Evolutionary conservation across 2,113 vertebrate species (phyloP), one percentile per base, ranked within the genome.

Genomic region (Syngnathus floridae): DNA sequence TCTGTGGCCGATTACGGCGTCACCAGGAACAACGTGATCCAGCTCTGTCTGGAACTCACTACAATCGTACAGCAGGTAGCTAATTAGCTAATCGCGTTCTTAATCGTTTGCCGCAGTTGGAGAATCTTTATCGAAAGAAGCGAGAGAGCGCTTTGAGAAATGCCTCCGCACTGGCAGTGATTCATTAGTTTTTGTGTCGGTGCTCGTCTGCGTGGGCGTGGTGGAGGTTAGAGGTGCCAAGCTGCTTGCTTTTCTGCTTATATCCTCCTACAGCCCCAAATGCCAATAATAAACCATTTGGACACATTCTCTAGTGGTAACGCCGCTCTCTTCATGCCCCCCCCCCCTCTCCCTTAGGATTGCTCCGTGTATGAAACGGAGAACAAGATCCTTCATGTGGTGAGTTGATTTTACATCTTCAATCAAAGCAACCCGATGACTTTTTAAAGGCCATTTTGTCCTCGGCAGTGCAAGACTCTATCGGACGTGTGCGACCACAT

Each of bases 401-500:
- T 90, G 78, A 90, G 70, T 65, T 72, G 21, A 14, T 55, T 63
- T 21, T 38, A 31, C 58, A 21, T 37, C 10, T 62, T 48, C 17
- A 5, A 7, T 38, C 40, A 5, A 22, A 26, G 21, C 19, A 7
- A 5, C 3, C 8, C 52, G 63, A 41, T 22, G 13, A n/a, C 2
- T 55, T 31, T 59, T 74, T 13, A 36, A 43, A 49, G 77, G 63
- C 11, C 67, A 60, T n/a, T 65, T 11, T 78, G 65, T 80, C 64
- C 17, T 71, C 21, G 36, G 4, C 72, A 99, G 97, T 95, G 95
- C 84, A 99, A 97, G 85, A 92, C 93, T 73, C 89, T 99, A 72
- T 97, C 95, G 67, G 92, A 91, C 64, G 96, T 97, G 78, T 99
- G 97, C n/a, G 96, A 99, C 82, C 96, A 97, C 87, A 96, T 93